These are phyloP conservation scores for Xiphophorus maculatus DNA, from an alignment of 2,113 vertebrate species.

Conservation along the genomic window DNA sequence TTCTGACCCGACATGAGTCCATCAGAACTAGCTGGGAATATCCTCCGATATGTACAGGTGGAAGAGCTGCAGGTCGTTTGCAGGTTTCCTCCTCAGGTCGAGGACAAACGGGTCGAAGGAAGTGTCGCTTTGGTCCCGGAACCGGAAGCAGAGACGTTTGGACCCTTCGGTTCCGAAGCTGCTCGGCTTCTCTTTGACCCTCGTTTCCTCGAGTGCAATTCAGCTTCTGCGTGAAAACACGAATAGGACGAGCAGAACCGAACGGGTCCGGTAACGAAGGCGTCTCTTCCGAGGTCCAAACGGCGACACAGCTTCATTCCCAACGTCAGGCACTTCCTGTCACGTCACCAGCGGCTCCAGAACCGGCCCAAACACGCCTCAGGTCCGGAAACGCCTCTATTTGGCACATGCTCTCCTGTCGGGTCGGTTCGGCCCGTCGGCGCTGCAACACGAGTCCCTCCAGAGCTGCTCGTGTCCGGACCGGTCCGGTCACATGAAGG, in stretches of 20 bases:
- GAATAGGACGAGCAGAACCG: constrained; percentile 37
- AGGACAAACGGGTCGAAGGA: constrained; percentile 49
- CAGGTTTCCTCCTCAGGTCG: constrained; percentile 14
- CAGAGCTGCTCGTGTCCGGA: constrained; percentile 11
- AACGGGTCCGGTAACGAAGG: constrained; percentile 35
- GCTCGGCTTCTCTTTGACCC: constrained; percentile 44
- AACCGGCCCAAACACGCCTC: neutral
- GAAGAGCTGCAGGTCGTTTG: constrained; percentile 11
- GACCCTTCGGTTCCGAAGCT: constrained; percentile 19
- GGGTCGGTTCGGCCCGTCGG: neutral
- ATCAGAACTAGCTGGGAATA: constrained; percentile 14
- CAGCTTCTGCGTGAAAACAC: constrained; percentile 45
- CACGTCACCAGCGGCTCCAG: constrained; percentile 29
- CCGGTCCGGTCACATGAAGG: constrained; percentile 71
- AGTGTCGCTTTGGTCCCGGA: constrained; percentile 48
- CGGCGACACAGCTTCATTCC: constrained; percentile 14
- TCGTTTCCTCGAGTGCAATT: constrained; percentile 66
- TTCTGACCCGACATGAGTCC: neutral
- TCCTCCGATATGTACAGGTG: neutral
- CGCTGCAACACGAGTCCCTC: constrained; percentile 30
- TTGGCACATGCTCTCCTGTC: constrained; percentile 66
- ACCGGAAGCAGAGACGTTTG: neutral
- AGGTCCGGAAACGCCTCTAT: constrained; percentile 24
- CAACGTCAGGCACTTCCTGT: constrained; percentile 74
- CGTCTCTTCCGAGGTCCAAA: constrained; percentile 37